phyloP scores from a whole-genome alignment of 2,888 invertebrate genomes.

The Galeopsomyia nigrocyanea region DNA sequence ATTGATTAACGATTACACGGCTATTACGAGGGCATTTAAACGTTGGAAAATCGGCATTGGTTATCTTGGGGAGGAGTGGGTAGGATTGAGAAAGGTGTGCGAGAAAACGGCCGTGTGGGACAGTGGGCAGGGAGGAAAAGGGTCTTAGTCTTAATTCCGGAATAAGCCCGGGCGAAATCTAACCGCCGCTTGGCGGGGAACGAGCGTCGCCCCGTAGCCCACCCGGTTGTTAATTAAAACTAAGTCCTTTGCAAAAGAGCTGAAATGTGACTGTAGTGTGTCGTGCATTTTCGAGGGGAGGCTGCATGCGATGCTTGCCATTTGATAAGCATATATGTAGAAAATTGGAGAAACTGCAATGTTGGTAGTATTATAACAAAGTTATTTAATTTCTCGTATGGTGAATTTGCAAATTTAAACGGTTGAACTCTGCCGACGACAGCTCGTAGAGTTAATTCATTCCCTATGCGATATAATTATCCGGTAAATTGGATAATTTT shows the following conservation, averaged over 20 bases:
- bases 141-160: slow-evolving; percentile 44
- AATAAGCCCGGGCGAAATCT: slow-evolving; percentile 50
- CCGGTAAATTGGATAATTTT: too few species aligned
- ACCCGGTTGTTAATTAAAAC: slow-evolving; percentile 55
- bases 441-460: too few species aligned
- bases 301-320: too few species aligned
- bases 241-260: slow-evolving; percentile 48
- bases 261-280: slow-evolving; percentile 40
- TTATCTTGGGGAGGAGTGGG: slow-evolving; percentile 19
- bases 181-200: slow-evolving; percentile 47
- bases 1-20: slow-evolving; percentile 30
- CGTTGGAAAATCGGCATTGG: background rate
- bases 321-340: too few species aligned
- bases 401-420: too few species aligned
- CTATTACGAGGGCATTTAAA: slow-evolving; percentile 20
- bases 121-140: background rate
- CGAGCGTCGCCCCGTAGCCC: slow-evolving; percentile 45
- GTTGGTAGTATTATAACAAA: too few species aligned
- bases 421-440: too few species aligned
- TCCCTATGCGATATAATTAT: too few species aligned
- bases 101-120: background rate
- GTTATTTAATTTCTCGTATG: too few species aligned
- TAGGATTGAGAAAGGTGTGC: background rate
- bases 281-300: background rate
- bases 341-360: too few species aligned